Conservation (phyloP, 2,888 invertebrate species). For the Oscheius sp. region DNA sequence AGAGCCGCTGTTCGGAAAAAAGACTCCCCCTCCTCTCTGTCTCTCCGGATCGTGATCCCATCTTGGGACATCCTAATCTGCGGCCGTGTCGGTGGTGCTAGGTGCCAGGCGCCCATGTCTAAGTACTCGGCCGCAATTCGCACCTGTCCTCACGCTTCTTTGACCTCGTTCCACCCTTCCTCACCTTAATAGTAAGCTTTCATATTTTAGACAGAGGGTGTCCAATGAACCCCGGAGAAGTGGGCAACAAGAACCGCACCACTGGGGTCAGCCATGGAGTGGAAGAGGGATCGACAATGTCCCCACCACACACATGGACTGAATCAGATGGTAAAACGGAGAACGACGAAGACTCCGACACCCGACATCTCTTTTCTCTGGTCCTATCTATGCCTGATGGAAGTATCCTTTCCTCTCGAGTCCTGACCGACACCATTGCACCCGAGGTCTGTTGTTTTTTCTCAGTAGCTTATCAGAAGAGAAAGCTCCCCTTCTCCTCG, state of each 20-base stretch:
- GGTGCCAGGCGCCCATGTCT: slow-evolving; percentile 29
- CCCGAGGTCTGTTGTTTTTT: slow-evolving; percentile 28
- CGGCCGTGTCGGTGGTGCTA: slow-evolving; percentile 22
- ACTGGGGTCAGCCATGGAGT: no score
- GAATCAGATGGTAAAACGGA: slow-evolving; percentile 26
- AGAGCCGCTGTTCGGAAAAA: no score
- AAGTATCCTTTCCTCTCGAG: slow-evolving; percentile 35
- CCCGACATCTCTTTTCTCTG: slow-evolving; percentile 47
- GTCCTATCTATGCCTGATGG: slow-evolving; percentile 47
- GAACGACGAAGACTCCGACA: slow-evolving; percentile 31
- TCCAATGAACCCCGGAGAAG: slow-evolving; percentile 22
- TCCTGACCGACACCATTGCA: slow-evolving; percentile 35
- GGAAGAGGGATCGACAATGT: slow-evolving; percentile 41
- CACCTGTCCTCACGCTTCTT: slow-evolving; percentile 27
- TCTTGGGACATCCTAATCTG: slow-evolving; percentile 29
- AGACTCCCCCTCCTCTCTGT: not conserved
- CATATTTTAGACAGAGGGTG: not conserved
- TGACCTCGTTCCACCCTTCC: slow-evolving; percentile 24
- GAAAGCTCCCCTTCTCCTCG: no score
- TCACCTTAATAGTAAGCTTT: not conserved
- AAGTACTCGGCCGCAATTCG: slow-evolving; percentile 26
- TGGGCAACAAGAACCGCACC: slow-evolving; percentile 17
- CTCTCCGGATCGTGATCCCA: slow-evolving; percentile 19
- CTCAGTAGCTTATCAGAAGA: no score
- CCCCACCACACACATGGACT: slow-evolving; percentile 53